These are phyloP conservation scores for Forbesichthys agassizii DNA, from an alignment of 2,113 vertebrate genomes.

Conservation along the genomic window DNA sequence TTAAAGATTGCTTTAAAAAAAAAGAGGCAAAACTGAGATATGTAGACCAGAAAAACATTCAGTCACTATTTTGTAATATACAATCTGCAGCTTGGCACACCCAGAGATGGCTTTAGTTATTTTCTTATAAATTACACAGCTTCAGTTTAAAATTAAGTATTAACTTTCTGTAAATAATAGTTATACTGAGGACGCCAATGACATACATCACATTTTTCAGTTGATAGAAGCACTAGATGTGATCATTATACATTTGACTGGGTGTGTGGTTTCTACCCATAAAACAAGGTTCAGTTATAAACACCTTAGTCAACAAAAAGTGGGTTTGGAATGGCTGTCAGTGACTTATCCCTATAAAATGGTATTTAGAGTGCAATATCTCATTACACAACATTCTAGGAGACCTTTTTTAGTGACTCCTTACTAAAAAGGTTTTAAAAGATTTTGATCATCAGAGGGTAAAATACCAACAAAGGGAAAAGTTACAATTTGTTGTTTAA, in stretches of 20 bases:
- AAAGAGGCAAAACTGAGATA: slow-evolving; percentile 13
- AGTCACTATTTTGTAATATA: slow-evolving; percentile 10
- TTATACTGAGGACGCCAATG: background rate
- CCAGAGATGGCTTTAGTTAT: slow-evolving; percentile 1
- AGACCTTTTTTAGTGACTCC: background rate
- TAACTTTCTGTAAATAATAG: too few species aligned
- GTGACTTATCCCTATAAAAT: background rate
- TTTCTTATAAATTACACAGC: background rate
- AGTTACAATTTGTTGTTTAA: too few species aligned
- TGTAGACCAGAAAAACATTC: slow-evolving; percentile 31
- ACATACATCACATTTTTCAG: background rate
- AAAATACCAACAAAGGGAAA: too few species aligned
- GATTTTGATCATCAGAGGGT: too few species aligned
- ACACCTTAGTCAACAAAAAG: background rate
- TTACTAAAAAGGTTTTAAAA: background rate
- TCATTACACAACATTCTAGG: slow-evolving; percentile 27
- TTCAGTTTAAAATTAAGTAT: background rate
- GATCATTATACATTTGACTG: too few species aligned
- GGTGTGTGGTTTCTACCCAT: background rate
- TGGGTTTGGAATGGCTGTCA: slow-evolving; percentile 9
- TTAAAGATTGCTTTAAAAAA: slow-evolving; percentile 20
- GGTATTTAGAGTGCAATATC: slow-evolving; percentile 13
- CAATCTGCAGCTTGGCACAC: slow-evolving; percentile 18
- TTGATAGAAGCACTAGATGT: slow-evolving; percentile 4
- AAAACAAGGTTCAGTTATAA: background rate